phyloP scores from a whole-genome alignment of 2,797 vertebrate genomes.

The Menidia menidia region DNA sequence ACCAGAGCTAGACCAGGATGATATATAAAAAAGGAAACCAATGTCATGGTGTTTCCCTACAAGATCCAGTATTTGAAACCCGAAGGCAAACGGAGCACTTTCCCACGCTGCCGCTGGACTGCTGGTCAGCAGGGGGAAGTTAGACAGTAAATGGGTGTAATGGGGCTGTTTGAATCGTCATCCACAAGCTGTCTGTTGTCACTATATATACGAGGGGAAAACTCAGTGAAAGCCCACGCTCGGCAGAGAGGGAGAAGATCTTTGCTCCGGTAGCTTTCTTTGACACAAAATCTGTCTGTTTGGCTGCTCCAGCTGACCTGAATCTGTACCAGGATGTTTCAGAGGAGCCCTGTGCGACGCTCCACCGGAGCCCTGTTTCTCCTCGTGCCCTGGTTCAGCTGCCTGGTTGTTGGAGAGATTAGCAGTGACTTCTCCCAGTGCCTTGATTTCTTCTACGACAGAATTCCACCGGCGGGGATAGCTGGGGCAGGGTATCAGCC shows the following conservation, averaged over 20 bases:
- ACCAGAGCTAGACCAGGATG: not conserved
- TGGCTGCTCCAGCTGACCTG: not conserved
- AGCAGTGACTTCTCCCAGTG: conserved; percentile 62
- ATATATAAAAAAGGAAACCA: not conserved
- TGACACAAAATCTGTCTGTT: conserved; percentile 17
- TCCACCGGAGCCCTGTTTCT: conserved; percentile 37
- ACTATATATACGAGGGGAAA: conserved; percentile 42
- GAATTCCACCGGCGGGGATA: conserved; percentile 57
- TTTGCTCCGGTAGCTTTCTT: conserved; percentile 6
- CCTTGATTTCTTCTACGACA: conserved; percentile 64
- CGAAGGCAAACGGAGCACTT: conserved; percentile 2
- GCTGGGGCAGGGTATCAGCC: conserved; percentile 29
- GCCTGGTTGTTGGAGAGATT: conserved; percentile 56
- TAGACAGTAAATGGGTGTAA: not conserved
- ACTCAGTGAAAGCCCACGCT: not conserved
- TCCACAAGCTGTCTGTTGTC: not conserved
- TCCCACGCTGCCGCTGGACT: conserved; percentile 23
- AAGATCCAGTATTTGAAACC: not conserved
- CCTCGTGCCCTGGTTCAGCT: conserved; percentile 40
- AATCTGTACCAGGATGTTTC: conserved; percentile 25
- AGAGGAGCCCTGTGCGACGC: conserved; percentile 17
- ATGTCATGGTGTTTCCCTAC: not conserved
- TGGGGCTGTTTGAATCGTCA: conserved; percentile 11
- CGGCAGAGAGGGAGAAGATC: not conserved
- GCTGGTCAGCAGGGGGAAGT: conserved; percentile 31